Evolutionary conservation across 2,797 vertebrate genomes (phyloP).

Genomic region (Gouania willdenowi): DNA sequence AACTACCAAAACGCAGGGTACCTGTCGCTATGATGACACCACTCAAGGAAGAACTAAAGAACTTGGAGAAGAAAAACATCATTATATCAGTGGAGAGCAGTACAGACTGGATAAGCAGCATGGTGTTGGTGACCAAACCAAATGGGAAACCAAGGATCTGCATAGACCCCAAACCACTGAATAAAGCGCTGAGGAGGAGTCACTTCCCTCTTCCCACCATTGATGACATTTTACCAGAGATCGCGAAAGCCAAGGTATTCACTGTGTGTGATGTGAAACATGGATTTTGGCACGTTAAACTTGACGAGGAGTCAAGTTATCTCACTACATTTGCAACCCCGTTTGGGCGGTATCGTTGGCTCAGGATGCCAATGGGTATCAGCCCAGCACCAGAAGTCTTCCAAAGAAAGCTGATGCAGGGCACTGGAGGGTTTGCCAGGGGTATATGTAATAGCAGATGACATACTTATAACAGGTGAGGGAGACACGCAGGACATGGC

Average conservation of each 20-base stretch:
- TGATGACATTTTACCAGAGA: not conserved
- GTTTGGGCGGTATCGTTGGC: not conserved
- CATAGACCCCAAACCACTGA: not conserved
- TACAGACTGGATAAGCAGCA: conserved; percentile 1
- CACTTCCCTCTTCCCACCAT: not conserved
- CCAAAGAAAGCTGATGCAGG: conserved; percentile 12
- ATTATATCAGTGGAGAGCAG: no score
- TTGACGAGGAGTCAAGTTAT: conserved; percentile 24
- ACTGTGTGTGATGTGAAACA: conserved; percentile 24
- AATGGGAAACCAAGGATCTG: not conserved
- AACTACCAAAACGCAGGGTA: not conserved
- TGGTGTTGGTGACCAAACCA: not conserved
- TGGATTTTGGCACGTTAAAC: conserved; percentile 21
- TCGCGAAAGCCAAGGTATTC: not conserved
- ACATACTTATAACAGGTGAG: no score
- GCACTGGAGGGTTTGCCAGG: conserved; percentile 1
- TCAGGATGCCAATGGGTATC: conserved; percentile 14
- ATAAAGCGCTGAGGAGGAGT: not conserved
- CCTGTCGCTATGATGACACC: not conserved
- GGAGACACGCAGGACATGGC: no score
- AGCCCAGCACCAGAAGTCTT: conserved; percentile 18
- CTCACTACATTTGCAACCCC: conserved; percentile 1
- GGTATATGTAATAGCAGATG: not conserved
- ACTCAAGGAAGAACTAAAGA: not conserved
- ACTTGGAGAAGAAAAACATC: not conserved